Base-by-base conservation (phyloP, 2,888 invertebrate genomes). In the Apotomis betuletana region DNA sequence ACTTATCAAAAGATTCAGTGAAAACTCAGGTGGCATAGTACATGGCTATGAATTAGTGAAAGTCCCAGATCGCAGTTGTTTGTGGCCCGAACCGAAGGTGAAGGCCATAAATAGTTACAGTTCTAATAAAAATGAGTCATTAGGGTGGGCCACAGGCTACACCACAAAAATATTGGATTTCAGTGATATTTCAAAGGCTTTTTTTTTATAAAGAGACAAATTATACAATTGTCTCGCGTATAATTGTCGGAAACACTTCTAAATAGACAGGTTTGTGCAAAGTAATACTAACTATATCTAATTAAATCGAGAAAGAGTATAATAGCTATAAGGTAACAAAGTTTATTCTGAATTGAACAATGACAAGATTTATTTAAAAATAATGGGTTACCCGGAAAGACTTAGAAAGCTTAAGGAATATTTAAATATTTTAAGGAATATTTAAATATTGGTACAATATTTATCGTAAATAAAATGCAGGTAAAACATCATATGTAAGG, bases 251-350 rank as follows among this genome's bases (percentile, higher is more conserved):
- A 9, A 49, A 49, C 49, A 49, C 49, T 49, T 49, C 49, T 49
- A 49, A 49, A 41, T 6, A 64, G 12, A 44, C 41, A 60, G 15
- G 46, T 60, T 70, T 70, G 70, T 70, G 65, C 65, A 60, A 70
- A 64, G 41, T 59, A 70, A 55, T 41, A 58, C 63, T 57, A 52
- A 69, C 38, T 64, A 64, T 44, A 55, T 44, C 44, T 64, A 64
- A 64, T 54, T 63, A 64, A 64, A 64, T 55, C 0, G 13, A 54
- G 52, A 55, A 41, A 52, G 52, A 52, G 41, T 38, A 54, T 0
- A 44, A 59, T 5, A 44, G 27, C 36, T 6, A 13, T 54, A 54
- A 54, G 27, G 27, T 27, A 27, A 27, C 54, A 63, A 54, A 13
- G 13, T 52, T 41, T 63, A 44, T 41, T 12, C 38, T 38, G 13